phyloP scores from a whole-genome alignment of 2,797 vertebrate genomes.

The Aquila chrysaetos region DNA sequence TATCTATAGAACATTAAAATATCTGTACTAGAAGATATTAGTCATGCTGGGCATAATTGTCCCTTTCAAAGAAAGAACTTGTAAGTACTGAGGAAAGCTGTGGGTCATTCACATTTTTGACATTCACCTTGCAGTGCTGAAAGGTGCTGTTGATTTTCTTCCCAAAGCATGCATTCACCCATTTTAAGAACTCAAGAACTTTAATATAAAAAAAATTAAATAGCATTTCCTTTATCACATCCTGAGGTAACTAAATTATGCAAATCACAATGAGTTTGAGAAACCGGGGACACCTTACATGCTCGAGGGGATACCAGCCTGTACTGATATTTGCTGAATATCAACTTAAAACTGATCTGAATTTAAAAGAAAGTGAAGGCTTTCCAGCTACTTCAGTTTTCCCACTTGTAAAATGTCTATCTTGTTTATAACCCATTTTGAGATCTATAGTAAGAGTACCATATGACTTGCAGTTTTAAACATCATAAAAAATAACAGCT shows the following conservation, averaged over 20 bases:
- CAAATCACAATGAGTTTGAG: neutral
- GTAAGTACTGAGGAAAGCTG: neutral
- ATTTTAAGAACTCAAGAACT: neutral
- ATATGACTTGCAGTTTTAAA: neutral
- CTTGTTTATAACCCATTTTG: neutral
- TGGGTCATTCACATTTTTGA: neutral
- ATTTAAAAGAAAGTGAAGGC: neutral
- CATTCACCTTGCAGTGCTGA: neutral
- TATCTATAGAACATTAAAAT: neutral
- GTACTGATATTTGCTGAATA: neutral
- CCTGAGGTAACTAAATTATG: neutral
- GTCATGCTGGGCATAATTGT: neutral
- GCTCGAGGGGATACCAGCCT: neutral
- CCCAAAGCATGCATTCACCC: neutral
- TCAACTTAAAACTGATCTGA: neutral
- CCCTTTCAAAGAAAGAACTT: neutral
- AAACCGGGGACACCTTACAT: neutral
- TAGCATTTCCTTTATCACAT: neutral
- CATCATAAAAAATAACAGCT: neutral
- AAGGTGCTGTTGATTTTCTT: neutral
- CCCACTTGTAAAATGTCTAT: neutral
- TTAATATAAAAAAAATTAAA: conserved; percentile 11
- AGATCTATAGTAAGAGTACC: neutral
- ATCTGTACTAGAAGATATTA: neutral
- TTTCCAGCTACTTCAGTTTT: neutral